Conservation (phyloP, 2,797 vertebrate species). For the Carduelis carduelis region DNA sequence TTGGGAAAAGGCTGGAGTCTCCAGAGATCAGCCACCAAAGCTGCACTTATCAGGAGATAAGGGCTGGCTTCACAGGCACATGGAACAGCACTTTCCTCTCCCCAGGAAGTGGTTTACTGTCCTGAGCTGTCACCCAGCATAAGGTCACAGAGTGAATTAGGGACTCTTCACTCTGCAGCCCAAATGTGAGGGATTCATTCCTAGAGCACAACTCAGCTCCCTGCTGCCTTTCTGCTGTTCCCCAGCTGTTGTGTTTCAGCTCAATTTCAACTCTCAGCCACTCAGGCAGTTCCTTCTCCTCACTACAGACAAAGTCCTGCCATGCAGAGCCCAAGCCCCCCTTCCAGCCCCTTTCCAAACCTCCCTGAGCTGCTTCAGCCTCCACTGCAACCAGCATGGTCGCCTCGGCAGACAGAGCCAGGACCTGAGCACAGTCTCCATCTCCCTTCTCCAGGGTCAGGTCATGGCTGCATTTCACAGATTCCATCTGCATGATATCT, state of each 20-base stretch:
- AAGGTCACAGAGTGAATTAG: neutral
- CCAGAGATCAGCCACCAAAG: neutral
- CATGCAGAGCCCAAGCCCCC: neutral
- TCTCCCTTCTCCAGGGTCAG: neutral
- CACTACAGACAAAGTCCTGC: neutral
- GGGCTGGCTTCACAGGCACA: neutral
- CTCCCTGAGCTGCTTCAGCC: neutral
- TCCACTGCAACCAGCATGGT: rapidly evolving
- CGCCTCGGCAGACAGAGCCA: neutral
- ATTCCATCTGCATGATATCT: neutral
- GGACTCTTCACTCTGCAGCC: neutral
- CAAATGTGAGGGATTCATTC: neutral
- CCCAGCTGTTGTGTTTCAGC: neutral
- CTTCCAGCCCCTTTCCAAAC: neutral
- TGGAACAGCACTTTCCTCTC: neutral
- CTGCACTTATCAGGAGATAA: neutral
- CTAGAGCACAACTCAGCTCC: neutral
- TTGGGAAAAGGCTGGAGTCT: neutral
- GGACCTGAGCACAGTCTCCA: neutral
- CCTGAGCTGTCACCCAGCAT: neutral
- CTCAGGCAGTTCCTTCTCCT: neutral
- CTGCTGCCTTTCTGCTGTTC: neutral
- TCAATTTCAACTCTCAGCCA: neutral
- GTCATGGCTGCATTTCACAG: neutral
- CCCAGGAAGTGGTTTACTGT: neutral